phyloP scores from a whole-genome alignment of 1,140 invertebrate species.

The Danaus melanippus region DNA sequence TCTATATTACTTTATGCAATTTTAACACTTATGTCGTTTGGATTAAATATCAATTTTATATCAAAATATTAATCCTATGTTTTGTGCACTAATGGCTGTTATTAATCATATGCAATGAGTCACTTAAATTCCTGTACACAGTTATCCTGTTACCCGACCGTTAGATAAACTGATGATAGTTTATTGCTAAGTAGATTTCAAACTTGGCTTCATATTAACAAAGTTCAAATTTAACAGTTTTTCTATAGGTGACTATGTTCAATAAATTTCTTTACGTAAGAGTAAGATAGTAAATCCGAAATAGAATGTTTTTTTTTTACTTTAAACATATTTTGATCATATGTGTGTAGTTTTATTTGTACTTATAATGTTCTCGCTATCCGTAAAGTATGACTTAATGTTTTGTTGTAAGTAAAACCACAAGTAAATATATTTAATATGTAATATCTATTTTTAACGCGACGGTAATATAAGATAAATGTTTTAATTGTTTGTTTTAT shows the following conservation, averaged over 20 bases:
- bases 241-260: too few relatives aligned
- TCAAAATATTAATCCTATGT: conserved; percentile 6
- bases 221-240: too few relatives aligned
- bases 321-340: too few relatives aligned
- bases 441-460: background rate
- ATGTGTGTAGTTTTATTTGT: too few relatives aligned
- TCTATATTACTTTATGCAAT: conserved; percentile 4
- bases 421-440: conserved; percentile 11
- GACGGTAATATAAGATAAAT: conserved; percentile 2
- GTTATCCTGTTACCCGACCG: conserved; percentile 23
- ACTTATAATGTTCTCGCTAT: too few relatives aligned
- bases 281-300: too few relatives aligned
- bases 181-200: too few relatives aligned
- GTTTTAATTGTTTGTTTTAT: conserved; percentile 22
- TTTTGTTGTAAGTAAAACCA: conserved; percentile 6
- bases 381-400: too few relatives aligned
- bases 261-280: too few relatives aligned
- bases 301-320: too few relatives aligned
- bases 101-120: conserved; percentile 38
- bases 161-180: conserved; percentile 18
- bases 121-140: conserved; percentile 26
- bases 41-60: background rate
- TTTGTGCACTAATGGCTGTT: conserved; percentile 12
- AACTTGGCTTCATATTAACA: too few relatives aligned
- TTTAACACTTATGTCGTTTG: conserved; percentile 2